A percentile compares a stretch with the other conserved stretches of the same genome.
These are phyloP conservation scores for Porites divaricata DNA, from an alignment of 92 coral and sea anemone species.

Conservation along the genomic window DNA sequence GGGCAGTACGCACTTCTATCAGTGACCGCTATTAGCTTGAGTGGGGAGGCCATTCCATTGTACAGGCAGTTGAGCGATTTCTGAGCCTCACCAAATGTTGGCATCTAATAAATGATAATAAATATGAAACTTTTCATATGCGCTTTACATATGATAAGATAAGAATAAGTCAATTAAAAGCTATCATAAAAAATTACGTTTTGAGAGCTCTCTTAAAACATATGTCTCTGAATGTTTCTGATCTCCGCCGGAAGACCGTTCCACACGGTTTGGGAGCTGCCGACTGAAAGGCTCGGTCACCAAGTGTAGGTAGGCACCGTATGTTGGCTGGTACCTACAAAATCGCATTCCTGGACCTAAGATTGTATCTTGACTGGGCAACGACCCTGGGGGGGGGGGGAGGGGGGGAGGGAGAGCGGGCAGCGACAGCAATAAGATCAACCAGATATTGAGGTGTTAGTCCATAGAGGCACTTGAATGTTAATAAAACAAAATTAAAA, in stretches of 20 bases:
- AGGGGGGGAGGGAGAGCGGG: too few species aligned
- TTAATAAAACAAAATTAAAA: background rate
- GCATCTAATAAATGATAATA: constrained; percentile 46
- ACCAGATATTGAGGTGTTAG: background rate
- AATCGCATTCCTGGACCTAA: background rate
- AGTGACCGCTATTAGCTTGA: constrained; percentile 67
- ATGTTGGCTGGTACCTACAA: too few species aligned
- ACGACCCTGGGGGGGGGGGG: too few species aligned
- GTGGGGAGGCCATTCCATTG: constrained; percentile 81
- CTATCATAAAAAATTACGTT: too few species aligned
- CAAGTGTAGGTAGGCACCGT: too few species aligned
- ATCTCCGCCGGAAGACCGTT: too few species aligned
- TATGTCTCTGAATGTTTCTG: too few species aligned
- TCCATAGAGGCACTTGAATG: constrained; percentile 8
- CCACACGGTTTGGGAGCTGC: too few species aligned
- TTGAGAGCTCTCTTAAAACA: too few species aligned
- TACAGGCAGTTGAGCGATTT: constrained; percentile 77
- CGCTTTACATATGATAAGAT: too few species aligned
- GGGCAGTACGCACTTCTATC: constrained; percentile 85
- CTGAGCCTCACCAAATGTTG: constrained; percentile 86
- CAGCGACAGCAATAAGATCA: background rate
- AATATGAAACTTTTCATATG: background rate
- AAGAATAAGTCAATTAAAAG: too few species aligned
- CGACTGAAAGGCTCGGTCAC: too few species aligned
- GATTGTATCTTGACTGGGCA: constrained; percentile 10